Conservation (phyloP, 2,113 vertebrate species). For the Fulica atra region DNA sequence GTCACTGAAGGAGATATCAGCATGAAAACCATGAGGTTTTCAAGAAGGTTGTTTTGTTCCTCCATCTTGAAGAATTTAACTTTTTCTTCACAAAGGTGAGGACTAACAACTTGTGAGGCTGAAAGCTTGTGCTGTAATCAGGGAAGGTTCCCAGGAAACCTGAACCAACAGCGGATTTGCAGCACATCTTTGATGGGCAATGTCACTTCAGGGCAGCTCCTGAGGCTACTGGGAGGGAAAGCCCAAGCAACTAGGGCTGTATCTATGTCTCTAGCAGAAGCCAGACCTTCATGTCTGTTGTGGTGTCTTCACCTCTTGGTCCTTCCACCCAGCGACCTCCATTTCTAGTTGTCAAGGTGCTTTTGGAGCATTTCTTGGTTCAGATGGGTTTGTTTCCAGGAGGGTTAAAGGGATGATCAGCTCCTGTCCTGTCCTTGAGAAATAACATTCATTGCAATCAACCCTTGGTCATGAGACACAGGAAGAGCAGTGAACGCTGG, state of each 20-base stretch:
- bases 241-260: neutral
- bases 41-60: too few relatives aligned
- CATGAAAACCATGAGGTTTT: neutral
- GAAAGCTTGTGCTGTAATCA: neutral
- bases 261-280: neutral
- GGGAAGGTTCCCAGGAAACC: neutral
- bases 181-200: neutral
- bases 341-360: neutral
- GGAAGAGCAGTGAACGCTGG: slow-evolving; percentile 69
- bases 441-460: neutral
- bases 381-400: neutral
- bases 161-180: neutral
- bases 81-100: neutral
- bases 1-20: neutral
- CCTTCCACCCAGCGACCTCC: fast-evolving
- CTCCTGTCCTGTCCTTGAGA: neutral
- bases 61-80: neutral
- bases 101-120: neutral
- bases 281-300: neutral
- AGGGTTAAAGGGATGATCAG: neutral
- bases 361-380: neutral
- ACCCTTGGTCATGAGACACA: slow-evolving; percentile 22
- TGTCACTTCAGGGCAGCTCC: neutral
- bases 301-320: neutral
- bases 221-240: neutral